phyloP scores from a whole-genome alignment of 2,113 vertebrate species.

The Neodon shergylaensis region DNA sequence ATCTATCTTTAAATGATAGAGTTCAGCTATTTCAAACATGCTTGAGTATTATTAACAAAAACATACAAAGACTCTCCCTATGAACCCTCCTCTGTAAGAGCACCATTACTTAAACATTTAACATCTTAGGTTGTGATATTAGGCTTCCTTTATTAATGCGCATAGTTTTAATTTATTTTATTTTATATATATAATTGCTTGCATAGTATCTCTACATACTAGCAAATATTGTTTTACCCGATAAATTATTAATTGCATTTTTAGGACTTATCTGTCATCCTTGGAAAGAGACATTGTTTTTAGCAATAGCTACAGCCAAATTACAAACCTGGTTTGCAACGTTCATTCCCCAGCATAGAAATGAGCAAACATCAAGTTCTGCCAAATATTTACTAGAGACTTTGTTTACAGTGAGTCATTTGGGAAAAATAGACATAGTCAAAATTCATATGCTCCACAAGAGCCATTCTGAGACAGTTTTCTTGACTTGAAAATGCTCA shows the following conservation, averaged over 20 bases:
- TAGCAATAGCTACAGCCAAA: not conserved
- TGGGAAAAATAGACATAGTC: not conserved
- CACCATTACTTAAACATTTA: not conserved
- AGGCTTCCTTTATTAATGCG: not conserved
- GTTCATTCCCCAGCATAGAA: not conserved
- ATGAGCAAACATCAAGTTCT: slow-evolving; percentile 15
- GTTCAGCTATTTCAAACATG: not conserved
- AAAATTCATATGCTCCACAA: slow-evolving; percentile 1
- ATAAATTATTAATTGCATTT: slow-evolving; percentile 15
- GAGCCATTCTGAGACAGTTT: not conserved
- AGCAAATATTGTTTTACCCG: not conserved
- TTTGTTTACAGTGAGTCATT: slow-evolving; percentile 23
- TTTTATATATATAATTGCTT: not conserved
- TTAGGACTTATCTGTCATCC: slow-evolving; percentile 1
- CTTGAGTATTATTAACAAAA: not conserved
- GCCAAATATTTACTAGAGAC: slow-evolving; percentile 11
- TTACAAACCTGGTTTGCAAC: slow-evolving; percentile 33
- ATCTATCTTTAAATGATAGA: slow-evolving; percentile 2
- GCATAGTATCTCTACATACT: not conserved
- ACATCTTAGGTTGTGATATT: not conserved
- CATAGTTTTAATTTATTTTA: not conserved
- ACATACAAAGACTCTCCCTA: not conserved
- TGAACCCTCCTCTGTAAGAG: not conserved
- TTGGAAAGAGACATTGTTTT: slow-evolving; percentile 1
- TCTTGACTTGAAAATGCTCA: not conserved